Percentiles rank a stretch among this genome's conserved stretches.
Evolutionary conservation across 1,140 invertebrate genomes (phyloP).

Genomic region (Campoletis sonorensis): DNA sequence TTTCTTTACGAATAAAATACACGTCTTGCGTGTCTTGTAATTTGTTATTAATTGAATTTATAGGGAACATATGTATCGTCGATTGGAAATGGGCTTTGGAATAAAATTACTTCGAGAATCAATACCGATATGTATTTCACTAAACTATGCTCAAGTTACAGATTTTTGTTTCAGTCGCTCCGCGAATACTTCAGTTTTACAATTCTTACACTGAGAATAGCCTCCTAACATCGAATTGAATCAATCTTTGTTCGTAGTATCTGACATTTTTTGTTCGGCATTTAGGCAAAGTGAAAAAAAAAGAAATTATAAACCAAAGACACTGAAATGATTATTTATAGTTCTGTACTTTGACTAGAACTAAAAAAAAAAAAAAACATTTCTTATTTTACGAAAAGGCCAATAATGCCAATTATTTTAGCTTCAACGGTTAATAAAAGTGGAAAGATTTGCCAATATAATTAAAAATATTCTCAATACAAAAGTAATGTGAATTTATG

Average conservation of each 20-base stretch:
- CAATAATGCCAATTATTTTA: background rate
- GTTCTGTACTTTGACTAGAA: no score
- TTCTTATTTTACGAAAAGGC: background rate
- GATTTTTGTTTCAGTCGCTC: background rate
- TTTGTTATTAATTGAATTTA: background rate
- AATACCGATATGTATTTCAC: slow-evolving; percentile 50
- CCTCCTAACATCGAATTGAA: slow-evolving; percentile 22
- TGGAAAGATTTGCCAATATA: background rate
- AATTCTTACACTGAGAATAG: background rate
- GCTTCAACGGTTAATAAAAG: background rate
- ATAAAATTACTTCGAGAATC: slow-evolving; percentile 17
- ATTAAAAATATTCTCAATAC: background rate
- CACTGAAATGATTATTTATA: no score
- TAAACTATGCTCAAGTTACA: slow-evolving; percentile 43
- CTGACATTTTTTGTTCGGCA: background rate
- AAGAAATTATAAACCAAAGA: background rate
- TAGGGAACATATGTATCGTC: background rate
- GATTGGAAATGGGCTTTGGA: background rate
- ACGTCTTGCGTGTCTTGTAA: background rate
- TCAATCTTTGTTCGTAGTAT: background rate
- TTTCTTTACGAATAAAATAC: background rate
- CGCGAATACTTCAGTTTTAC: background rate
- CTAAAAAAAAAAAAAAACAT: background rate
- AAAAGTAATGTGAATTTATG: no score
- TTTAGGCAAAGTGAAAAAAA: background rate